Percentiles rank a stretch among this genome's conserved stretches.
These are phyloP conservation scores for Sthenelais limicola DNA, from an alignment of 2,888 invertebrate genomes.

Conservation along the genomic window DNA sequence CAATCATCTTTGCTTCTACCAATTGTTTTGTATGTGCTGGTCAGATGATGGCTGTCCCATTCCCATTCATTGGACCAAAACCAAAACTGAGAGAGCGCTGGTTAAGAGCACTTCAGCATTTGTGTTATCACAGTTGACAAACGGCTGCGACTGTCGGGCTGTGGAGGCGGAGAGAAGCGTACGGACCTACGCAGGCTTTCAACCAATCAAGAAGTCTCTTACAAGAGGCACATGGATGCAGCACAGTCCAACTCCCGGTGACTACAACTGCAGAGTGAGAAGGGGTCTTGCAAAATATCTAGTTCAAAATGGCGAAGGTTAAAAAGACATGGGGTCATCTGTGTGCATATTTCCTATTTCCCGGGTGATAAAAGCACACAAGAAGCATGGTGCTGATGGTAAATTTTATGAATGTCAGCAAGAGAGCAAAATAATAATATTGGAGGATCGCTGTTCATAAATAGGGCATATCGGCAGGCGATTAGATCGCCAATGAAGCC, in stretches of 20 bases:
- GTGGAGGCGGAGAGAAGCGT: slow-evolving; percentile 31
- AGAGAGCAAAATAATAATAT: slow-evolving; percentile 24
- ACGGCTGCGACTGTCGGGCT: slow-evolving; percentile 24
- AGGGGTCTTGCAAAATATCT: slow-evolving; percentile 32
- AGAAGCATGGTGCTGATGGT: slow-evolving; percentile 30
- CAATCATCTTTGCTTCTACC: slow-evolving; percentile 19
- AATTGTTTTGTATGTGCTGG: slow-evolving; percentile 16
- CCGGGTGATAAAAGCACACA: slow-evolving; percentile 17
- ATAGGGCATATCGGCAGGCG: slow-evolving; percentile 14
- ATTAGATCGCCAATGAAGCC: slow-evolving; percentile 34
- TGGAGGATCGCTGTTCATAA: slow-evolving; percentile 24
- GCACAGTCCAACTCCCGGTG: slow-evolving; percentile 31
- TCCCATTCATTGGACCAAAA: slow-evolving; percentile 28
- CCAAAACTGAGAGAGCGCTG: slow-evolving; percentile 31
- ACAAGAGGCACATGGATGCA: slow-evolving; percentile 8
- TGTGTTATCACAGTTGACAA: slow-evolving; percentile 27
- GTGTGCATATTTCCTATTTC: not conserved
- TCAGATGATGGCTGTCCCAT: slow-evolving; percentile 19
- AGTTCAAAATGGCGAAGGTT: slow-evolving; percentile 16
- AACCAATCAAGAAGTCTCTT: slow-evolving; percentile 13
- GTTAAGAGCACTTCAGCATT: slow-evolving; percentile 37
- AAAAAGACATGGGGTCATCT: slow-evolving; percentile 10
- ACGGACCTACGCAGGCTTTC: slow-evolving; percentile 32
- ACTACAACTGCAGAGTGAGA: slow-evolving; percentile 33
- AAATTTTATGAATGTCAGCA: slow-evolving; percentile 32